Percentiles rank a stretch among this genome's conserved stretches.
Evolutionary conservation across 2,888 invertebrate species (phyloP).

Genomic region (Rotaria socialis): DNA sequence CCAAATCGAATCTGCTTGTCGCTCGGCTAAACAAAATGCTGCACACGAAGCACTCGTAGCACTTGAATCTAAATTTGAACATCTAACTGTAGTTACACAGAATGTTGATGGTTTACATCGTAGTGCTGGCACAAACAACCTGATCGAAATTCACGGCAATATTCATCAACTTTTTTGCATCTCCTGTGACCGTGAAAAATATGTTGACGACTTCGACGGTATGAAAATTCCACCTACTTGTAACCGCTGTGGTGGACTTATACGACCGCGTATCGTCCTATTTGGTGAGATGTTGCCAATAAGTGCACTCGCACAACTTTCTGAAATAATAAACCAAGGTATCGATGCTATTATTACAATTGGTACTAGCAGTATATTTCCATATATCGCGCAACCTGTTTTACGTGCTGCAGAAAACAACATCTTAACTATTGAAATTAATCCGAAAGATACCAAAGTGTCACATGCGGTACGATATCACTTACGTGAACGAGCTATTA

Average conservation of each 20-base stretch:
- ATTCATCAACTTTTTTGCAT: neutral
- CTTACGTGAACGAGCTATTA: neutral
- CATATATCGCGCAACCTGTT: neutral
- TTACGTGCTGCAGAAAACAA: neutral
- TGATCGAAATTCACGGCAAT: slow-evolving; percentile 67
- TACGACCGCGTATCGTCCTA: neutral
- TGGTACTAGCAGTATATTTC: neutral
- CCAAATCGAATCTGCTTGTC: slow-evolving; percentile 7
- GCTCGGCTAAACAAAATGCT: slow-evolving; percentile 56
- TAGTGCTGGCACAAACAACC: slow-evolving; percentile 64
- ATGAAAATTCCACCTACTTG: slow-evolving; percentile 13
- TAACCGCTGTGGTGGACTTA: neutral
- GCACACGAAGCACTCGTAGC: slow-evolving; percentile 70
- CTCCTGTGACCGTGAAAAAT: neutral
- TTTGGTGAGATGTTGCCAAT: slow-evolving; percentile 12
- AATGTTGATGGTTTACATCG: slow-evolving; percentile 68
- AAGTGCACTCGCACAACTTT: neutral
- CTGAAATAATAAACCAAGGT: neutral
- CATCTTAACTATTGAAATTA: slow-evolving; percentile 11
- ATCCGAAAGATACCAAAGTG: neutral
- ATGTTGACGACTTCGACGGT: neutral
- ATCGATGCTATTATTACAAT: neutral
- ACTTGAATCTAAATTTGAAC: slow-evolving; percentile 65
- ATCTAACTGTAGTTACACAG: slow-evolving; percentile 65
- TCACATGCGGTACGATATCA: neutral